Conservation (phyloP, 2,797 vertebrate species). For the Chaunax sp. region DNA sequence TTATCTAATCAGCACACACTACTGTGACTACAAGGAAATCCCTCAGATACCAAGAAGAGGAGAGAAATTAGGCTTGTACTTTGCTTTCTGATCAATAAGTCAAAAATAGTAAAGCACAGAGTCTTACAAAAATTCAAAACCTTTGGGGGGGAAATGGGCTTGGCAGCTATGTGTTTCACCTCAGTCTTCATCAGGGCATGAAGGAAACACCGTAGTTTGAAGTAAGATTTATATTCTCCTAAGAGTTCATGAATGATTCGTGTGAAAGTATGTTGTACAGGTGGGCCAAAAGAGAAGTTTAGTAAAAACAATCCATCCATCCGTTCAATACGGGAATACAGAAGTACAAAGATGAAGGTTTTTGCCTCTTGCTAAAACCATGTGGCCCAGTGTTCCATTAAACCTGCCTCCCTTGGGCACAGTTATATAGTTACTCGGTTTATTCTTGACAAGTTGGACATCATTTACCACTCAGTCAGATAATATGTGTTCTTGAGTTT, state of each 20-base stretch:
- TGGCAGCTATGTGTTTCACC: too few species aligned
- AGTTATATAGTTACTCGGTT: constrained; percentile 54
- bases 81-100: not conserved
- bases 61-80: not conserved
- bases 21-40: not conserved
- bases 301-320: constrained; percentile 11
- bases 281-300: constrained; percentile 2
- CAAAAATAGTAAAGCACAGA: not conserved
- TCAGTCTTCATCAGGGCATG: not conserved
- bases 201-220: not conserved
- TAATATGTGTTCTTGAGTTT: not conserved
- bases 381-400: constrained; percentile 42
- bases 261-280: not conserved
- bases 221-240: not conserved
- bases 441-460: constrained; percentile 24
- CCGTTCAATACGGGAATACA: constrained; percentile 13
- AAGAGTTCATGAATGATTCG: constrained; percentile 7
- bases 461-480: constrained; percentile 27
- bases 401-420: constrained; percentile 5
- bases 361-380: constrained; percentile 14
- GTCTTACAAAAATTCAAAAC: not conserved
- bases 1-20: constrained; percentile 1
- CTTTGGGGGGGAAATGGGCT: not conserved
- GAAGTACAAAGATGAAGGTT: not conserved
- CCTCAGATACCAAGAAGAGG: not conserved